Percentiles rank a stretch among this genome's conserved stretches.
Evolutionary conservation across 2,888 invertebrate species (phyloP).

Genomic region (Acheta domesticus): DNA sequence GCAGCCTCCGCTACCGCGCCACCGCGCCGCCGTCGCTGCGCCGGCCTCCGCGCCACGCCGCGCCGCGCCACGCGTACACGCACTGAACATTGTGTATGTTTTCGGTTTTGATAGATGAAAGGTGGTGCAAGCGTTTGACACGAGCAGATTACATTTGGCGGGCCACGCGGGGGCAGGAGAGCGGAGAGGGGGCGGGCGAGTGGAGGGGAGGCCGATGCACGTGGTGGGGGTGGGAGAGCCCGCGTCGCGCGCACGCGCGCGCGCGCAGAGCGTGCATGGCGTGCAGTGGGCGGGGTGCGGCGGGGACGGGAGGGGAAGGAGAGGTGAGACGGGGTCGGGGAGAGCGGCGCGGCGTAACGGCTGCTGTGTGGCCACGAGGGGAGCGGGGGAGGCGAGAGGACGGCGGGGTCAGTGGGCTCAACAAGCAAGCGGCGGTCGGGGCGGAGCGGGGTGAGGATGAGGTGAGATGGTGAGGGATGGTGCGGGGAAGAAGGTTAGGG

Average conservation of each 20-base stretch:
- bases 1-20: background rate
- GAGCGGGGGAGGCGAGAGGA: background rate
- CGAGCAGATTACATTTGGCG: conserved; percentile 24
- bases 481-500: background rate
- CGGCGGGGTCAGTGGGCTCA: background rate
- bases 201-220: background rate
- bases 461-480: background rate
- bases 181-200: background rate
- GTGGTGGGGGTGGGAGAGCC: background rate
- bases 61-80: background rate
- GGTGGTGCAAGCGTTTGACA: conserved; percentile 28
- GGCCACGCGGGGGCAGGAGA: background rate
- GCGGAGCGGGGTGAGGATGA: background rate
- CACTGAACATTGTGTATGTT: conserved; percentile 18
- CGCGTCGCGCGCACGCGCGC: background rate
- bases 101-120: conserved; percentile 22
- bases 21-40: background rate
- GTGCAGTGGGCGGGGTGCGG: too few species aligned
- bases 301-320: background rate
- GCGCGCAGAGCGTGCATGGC: too few species aligned
- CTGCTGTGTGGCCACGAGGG: background rate
- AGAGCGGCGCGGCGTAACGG: too few species aligned
- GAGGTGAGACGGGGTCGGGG: background rate
- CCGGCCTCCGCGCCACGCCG: background rate
- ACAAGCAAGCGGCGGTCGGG: background rate